Base-by-base conservation (phyloP, 2,888 invertebrate species). In the Hyposoter didymator region DNA sequence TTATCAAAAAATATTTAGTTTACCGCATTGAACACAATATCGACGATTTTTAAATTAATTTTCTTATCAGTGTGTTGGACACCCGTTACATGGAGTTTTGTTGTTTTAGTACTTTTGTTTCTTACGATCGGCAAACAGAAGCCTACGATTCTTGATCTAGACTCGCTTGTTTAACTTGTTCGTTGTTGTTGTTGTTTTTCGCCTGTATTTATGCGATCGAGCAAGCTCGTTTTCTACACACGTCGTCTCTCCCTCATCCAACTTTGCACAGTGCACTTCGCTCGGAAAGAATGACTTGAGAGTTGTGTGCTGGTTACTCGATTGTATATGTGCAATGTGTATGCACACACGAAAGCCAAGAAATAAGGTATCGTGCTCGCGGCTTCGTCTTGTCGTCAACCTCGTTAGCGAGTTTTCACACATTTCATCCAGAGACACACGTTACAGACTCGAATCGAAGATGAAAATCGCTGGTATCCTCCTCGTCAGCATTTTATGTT, bases 81-180 rank as follows among this genome's bases (percentile, higher is more conserved):
- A 59, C 43, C 62, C 43, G 43, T 14, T 59, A 64, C n/a, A 22
- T 43, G 45, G 17, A 72, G 19, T 72, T 35, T 28, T 14, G 59
- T 59, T 28, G 17, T 19, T 39, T 28, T 45, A n/a, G 74, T 59
- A 81, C 78, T 76, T 85, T 85, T 82, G 78, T 75, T 85, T 85
- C 79, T 85, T 82, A 85, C 79, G 78, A 82, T 66, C 69, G 32
- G 79, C 43, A 85, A 85, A 79, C 85, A 79, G 75, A 75, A 82
- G 85, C 75, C 73, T 47, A n/a, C 78, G 82, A 70, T 45, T 59
- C 52, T 73, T 43, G 69, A 59, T 64, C 52, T 78, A 52, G 52
- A 64, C 64, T 75, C 35, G 73, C 32, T 82, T 70, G 59, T 64
- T 66, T 66, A 22, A 43, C 39, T 67, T 12, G 22, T 22, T 81